Percentiles rank a stretch among this genome's conserved stretches.
Conservation (phyloP, 2,797 vertebrate species). For the Melanotaenia maccullochi region DNA sequence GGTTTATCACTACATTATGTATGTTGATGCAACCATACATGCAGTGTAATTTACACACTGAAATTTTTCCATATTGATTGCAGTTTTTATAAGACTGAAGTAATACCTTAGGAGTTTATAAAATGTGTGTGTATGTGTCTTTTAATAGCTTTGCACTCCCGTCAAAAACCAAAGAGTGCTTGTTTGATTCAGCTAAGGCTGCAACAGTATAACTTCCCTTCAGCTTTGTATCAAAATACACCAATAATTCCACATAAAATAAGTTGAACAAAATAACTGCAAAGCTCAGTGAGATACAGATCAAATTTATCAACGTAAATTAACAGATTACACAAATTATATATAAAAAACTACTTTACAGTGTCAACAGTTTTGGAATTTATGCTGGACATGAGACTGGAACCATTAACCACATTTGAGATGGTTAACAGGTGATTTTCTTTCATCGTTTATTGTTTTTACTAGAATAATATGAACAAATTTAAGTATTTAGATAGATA, state of each 20-base stretch:
- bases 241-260: background rate
- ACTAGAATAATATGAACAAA: background rate
- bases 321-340: no score
- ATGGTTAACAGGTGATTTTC: background rate
- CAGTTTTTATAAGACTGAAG: background rate
- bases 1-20: background rate
- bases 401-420: background rate
- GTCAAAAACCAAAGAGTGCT: background rate
- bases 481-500: background rate
- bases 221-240: background rate
- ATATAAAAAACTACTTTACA: background rate
- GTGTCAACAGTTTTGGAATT: background rate
- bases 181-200: background rate
- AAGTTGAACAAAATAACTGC: background rate
- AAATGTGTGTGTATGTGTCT: background rate
- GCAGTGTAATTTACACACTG: background rate
- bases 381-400: background rate
- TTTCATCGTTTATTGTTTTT: background rate
- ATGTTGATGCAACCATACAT: no score
- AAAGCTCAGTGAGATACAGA: background rate
- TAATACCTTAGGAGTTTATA: background rate
- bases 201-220: background rate
- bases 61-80: background rate
- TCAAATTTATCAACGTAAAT: no score
- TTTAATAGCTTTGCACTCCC: background rate